Evolutionary conservation across 2,113 vertebrate species (phyloP), one percentile per base, ranked within the genome.

Genomic region (Gallinago undulata): DNA sequence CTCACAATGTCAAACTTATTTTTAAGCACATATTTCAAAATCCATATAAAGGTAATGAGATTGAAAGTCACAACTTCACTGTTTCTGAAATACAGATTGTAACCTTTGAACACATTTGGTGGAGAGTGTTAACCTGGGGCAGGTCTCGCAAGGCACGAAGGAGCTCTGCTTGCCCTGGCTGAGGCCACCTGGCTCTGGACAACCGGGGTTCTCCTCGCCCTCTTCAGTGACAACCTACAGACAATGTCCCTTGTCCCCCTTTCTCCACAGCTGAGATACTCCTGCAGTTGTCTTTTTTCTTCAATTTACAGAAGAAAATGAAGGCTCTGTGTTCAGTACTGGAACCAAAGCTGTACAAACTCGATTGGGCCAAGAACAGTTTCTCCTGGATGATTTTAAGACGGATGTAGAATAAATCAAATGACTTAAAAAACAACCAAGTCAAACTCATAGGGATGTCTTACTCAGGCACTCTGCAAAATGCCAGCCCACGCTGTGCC

Each of bases 141-240:
- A 51, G 28, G 27, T 23, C 31, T 43, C 1, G 0, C 12, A 16
- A 21, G 27, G 48, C 12, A 13, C 0, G 0, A 53, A 31, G n/a
- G 5, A 72, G 66, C 10, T 27, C n/a, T 5, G n/a, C 9, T 35
- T 35, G 63, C 55, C 37, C 2, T 12, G 19, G 22, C 43, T 63
- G n/a, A 30, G 9, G 7, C 19, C 15, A 39, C 22, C 33, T 62
- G 0, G 10, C 55, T 35, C 48, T 3, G 59, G 68, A 50, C 78
- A 50, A 1, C 1, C 0, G 0, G 13, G 45, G 2, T 48, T 25
- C 53, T 48, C 22, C 35, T 56, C 5, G 0, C 0, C 13, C 22
- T 28, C 22, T 14, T 7, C 1, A 41, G 13, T 2, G 5, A 77
- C 51, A 84, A 28, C 19, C 25, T 25, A 22, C 28, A 51, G 9